These are phyloP conservation scores for Orchestia grillus DNA, from an alignment of 1,140 invertebrate species.

Conservation along the genomic window DNA sequence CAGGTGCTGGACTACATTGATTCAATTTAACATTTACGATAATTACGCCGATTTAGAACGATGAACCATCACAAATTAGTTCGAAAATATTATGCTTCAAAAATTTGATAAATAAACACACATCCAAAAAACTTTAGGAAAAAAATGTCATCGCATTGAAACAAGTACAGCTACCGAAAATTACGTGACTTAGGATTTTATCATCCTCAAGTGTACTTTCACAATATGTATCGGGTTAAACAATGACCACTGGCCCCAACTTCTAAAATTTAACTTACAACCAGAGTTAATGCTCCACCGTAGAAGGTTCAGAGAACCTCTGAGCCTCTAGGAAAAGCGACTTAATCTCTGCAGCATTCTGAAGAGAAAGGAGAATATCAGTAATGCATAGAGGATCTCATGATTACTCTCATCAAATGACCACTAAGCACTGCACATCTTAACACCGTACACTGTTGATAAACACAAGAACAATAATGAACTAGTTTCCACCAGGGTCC, in stretches of 20 bases:
- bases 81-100: not conserved
- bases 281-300: not conserved
- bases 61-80: not conserved
- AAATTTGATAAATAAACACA: not conserved
- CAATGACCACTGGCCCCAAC: not conserved
- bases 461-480: no score
- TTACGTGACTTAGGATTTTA: not conserved
- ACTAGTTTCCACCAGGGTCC: no score
- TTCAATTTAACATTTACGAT: not conserved
- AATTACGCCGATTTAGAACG: not conserved
- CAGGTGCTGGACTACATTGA: constrained; percentile 4
- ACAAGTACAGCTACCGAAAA: not conserved
- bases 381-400: not conserved
- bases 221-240: not conserved
- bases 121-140: not conserved
- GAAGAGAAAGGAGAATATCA: not conserved
- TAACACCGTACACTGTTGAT: no score
- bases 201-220: not conserved
- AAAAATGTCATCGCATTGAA: not conserved
- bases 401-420: no score
- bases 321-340: not conserved
- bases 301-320: not conserved
- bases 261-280: not conserved
- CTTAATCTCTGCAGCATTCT: not conserved
- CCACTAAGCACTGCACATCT: no score